Base-by-base conservation (phyloP, 2,888 invertebrate species). In the Aporophyla nigra region DNA sequence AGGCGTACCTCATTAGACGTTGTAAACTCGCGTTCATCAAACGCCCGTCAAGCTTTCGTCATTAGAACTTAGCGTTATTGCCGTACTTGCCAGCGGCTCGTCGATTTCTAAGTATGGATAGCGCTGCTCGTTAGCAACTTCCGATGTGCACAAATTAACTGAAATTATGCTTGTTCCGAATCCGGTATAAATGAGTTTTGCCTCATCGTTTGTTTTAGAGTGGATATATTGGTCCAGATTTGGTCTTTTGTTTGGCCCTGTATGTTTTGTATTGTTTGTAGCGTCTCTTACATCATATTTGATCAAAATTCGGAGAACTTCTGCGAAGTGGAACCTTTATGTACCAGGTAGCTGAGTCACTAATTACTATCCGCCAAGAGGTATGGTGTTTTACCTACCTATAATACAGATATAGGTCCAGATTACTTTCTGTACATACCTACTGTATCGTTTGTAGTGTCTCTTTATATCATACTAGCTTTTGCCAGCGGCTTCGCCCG, bases 71-170 rank as follows among this genome's bases (percentile, higher is more conserved):
- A 69, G 71, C 67, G 70, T 71, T 82, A 85, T 74, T 69, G 66
- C 86, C 69, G 43, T 78, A 75, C 86, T 65, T 65, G 83, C 63
- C 46, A 82, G 63, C 54, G n/a, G 67, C 40, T 67, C 21, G 33
- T 65, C 73, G 84, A 82, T 84, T 83, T 83, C 83, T 75, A 24
- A 78, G 83, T 83, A 82, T 82, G 83, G 86, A 58, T 78, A 67
- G 49, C 65, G 71, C 66, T 75, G 75, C 73, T 84, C 79, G 83
- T 84, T 84, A 84, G 75, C 51, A 53, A 74, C 71, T 78, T 78
- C 27, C 24, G 51, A 78, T 75, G 63, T 73, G 70, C 68, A 78
- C 74, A 73, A 62, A 82, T 82, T 75, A 73, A 65, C 68, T 74
- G 61, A 82, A 71, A 62, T 85, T 71, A 78, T 71, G 43, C 10